A percentile compares a stretch with the other conserved stretches of the same genome.
Conservation (phyloP, 2,888 invertebrate genomes). For the Anthophora plumipes region DNA sequence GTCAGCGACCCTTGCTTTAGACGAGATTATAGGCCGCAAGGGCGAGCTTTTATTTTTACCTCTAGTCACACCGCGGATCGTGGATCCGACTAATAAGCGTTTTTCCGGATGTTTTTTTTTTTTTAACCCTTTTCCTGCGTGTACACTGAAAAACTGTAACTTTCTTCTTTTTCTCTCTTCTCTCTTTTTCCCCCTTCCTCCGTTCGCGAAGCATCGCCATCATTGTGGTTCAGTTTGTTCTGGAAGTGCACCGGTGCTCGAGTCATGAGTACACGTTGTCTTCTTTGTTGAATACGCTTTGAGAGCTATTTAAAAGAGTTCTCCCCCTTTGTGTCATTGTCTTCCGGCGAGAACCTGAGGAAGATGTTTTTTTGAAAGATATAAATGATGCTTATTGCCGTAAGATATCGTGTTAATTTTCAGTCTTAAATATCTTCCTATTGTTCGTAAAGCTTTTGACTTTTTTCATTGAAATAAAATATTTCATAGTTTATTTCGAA, state of each 20-base stretch:
- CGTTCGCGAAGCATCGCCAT: background rate
- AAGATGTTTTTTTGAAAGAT: background rate
- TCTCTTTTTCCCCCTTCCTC: too few relatives aligned
- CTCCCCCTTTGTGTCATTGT: background rate
- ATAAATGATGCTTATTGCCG: background rate
- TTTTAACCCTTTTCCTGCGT: slow-evolving; percentile 24
- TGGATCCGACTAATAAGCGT: slow-evolving; percentile 35
- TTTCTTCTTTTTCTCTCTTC: background rate
- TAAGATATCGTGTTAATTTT: background rate
- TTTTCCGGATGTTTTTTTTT: slow-evolving; percentile 33
- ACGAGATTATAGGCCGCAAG: slow-evolving; percentile 45
- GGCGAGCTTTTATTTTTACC: slow-evolving; percentile 54
- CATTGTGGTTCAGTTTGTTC: slow-evolving; percentile 10
- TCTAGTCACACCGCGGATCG: slow-evolving; percentile 11
- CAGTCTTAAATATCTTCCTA: background rate
- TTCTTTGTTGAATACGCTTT: background rate
- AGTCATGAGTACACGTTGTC: background rate
- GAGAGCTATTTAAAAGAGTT: slow-evolving; percentile 16
- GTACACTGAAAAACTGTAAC: background rate
- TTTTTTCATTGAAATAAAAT: background rate
- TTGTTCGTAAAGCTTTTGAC: background rate
- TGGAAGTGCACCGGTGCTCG: background rate
- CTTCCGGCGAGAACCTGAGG: background rate
- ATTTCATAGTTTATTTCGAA: too few relatives aligned
- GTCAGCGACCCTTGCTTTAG: slow-evolving; percentile 41